Base-by-base conservation (phyloP, 2,797 vertebrate genomes). In the Falco novaeseelandiae region DNA sequence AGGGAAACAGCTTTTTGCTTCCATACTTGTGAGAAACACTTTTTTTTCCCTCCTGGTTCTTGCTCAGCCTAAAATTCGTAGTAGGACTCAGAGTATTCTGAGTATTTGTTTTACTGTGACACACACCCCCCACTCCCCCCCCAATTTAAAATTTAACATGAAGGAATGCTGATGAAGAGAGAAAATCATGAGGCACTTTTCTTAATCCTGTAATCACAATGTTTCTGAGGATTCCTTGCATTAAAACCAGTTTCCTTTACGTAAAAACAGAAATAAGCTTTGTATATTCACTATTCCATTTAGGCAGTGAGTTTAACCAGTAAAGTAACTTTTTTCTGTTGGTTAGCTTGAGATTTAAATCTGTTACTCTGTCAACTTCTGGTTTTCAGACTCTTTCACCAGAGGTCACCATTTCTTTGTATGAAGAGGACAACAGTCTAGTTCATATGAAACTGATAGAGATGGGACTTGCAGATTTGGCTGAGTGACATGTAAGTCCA, bases 391-490 rank as follows among this genome's bases (percentile, higher is more conserved):
- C 96, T 88, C 70, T 95, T 36, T 94, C 96, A 78, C 98, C 99
- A 29, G 98, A 99, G 78, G 94, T 98, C 66, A 98, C 95, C 3
- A 98, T 99, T 94, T 97, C 96, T 40, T 97, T 99, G 83, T 99
- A 98, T 95, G 97, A 98, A 32, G 96, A 98, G 51, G 93, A 98
- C 1, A 96, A 97, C 63, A 94, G 92, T 26, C 94, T 98, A 36
- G 96, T 99, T 70, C 98, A 99, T 40, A 97, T 98, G 95, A 98
- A 98, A 44, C 98, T 99, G 91, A 94, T 99, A 94, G 97, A 96
- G 95, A 98, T 98, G 80, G 99, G 99, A 61, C 98, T 99, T 57
- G 99, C 99, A 9, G 98, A 99, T 36, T 89, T 97, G 11, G 98
- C 98, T 15, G 98, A 97, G 95, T 97, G 66, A 98, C 32, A n/a